Base-by-base conservation (phyloP, 2,797 vertebrate genomes). In the Enteromius anoplus region DNA sequence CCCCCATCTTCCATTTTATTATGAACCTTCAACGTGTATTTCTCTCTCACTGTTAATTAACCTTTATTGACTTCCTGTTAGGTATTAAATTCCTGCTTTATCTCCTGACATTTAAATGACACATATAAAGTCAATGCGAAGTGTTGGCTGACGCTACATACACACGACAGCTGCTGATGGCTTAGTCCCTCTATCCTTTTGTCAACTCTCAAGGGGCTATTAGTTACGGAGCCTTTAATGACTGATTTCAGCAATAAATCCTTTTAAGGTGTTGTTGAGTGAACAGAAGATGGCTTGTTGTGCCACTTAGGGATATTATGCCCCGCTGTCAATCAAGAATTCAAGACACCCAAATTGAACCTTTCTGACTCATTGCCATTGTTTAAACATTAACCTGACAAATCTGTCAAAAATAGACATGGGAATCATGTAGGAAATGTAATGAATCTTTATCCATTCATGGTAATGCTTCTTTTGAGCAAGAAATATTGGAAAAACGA, bases 21-120 rank as follows among this genome's bases (percentile, higher is more conserved):
- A 86, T 86, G 70, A 87, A 83, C 34, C 71, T 76, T 84, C 45
- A 29, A 70, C 71, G 79, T 83, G 51, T 79, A 86, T 87, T 84
- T 82, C 88, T 91, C 87, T 88, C 91, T 93, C 90, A 89, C 88
- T 93, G 91, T 92, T 94, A 93, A 95, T 95, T 93, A 94, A 94
- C 93, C 92, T 94, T 94, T 91, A 93, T 93, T 92, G 90, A 92
- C 93, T 93, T 89, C 90, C 90, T 90, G 89, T 89, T 81, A 88
- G 88, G 89, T 92, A 89, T 87, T 91, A 87, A 88, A 89, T 91
- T 90, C 86, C 86, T 87, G 88, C 84, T 88, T 87, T 88, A 80
- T 89, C 86, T 85, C 89, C 85, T 89, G 93, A 93, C 92, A 94
- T 95, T 94, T 93, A 92, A 88, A 90, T 84, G 87, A 90, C 85